These are phyloP conservation scores for Pogonophryne albipinna DNA, from an alignment of 2,797 vertebrate genomes.

Conservation along the genomic window DNA sequence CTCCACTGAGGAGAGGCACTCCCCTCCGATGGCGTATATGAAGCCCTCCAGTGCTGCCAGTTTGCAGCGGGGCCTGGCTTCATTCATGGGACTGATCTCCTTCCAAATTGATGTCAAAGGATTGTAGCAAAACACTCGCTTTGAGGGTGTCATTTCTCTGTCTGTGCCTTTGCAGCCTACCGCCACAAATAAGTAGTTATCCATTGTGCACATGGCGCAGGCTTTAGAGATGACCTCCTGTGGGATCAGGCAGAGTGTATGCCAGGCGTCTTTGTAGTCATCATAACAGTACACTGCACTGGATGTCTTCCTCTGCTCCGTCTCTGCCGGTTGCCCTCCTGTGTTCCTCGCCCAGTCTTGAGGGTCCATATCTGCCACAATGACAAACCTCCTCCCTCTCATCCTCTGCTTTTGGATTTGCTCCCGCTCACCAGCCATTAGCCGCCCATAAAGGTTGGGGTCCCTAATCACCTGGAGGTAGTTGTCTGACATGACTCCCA, in stretches of 20 bases:
- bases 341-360: conserved; percentile 74
- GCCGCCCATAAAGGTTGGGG: conserved; percentile 84
- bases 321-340: conserved; percentile 26
- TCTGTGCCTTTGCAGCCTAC: conserved; percentile 87
- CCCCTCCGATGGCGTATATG: conserved; percentile 94
- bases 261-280: conserved; percentile 86
- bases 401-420: conserved; percentile 85
- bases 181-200: conserved; percentile 95
- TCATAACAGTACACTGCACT: conserved; percentile 91
- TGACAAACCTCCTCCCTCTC: conserved; percentile 83
- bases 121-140: conserved; percentile 94
- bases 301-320: conserved; percentile 56
- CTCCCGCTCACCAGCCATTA: conserved; percentile 89
- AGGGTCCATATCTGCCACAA: conserved; percentile 88
- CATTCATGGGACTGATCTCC: conserved; percentile 91
- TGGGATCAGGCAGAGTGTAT: conserved; percentile 85
- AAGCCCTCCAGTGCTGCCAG: conserved; percentile 91
- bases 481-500: conserved; percentile 93
- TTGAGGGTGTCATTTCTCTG: conserved; percentile 83
- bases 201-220: conserved; percentile 91
- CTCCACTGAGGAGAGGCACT: conserved; percentile 93
- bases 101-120: conserved; percentile 91
- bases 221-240: conserved; percentile 88
- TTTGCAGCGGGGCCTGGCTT: conserved; percentile 92
- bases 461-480: conserved; percentile 92